Evolutionary conservation across 2,797 vertebrate genomes (phyloP).

Genomic region (Peromyscus aztecus): DNA sequence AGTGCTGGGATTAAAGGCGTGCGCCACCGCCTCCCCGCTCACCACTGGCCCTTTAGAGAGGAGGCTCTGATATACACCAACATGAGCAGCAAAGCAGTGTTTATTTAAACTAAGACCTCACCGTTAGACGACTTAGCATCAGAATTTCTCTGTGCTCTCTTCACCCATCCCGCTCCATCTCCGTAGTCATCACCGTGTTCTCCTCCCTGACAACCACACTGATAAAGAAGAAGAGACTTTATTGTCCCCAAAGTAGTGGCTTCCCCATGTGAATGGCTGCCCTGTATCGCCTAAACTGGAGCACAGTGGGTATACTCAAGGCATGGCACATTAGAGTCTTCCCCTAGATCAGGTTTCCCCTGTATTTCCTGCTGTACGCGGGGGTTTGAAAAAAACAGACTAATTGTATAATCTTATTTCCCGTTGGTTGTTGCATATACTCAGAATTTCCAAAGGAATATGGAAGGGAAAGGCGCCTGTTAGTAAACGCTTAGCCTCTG

Average conservation of each 20-base stretch:
- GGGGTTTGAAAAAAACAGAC: slow-evolving; percentile 40
- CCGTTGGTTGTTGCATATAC: not conserved
- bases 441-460: slow-evolving; percentile 42
- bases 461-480: slow-evolving; percentile 10
- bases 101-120: not conserved
- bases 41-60: not conserved
- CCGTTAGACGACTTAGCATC: not conserved
- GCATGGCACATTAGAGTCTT: not conserved
- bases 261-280: not conserved
- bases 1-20: too few relatives aligned
- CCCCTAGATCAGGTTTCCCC: not conserved
- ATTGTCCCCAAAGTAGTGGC: not conserved
- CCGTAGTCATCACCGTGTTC: not conserved
- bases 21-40: not conserved
- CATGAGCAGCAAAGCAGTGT: not conserved
- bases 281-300: not conserved
- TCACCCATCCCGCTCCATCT: not conserved
- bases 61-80: not conserved
- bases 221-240: not conserved
- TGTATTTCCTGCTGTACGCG: not conserved
- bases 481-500: slow-evolving; percentile 35
- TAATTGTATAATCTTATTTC: slow-evolving; percentile 15
- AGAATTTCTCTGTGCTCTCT: not conserved
- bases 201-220: not conserved
- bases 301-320: not conserved